phyloP scores from a whole-genome alignment of 2,113 vertebrate species.

The Himantopus leucocephalus region DNA sequence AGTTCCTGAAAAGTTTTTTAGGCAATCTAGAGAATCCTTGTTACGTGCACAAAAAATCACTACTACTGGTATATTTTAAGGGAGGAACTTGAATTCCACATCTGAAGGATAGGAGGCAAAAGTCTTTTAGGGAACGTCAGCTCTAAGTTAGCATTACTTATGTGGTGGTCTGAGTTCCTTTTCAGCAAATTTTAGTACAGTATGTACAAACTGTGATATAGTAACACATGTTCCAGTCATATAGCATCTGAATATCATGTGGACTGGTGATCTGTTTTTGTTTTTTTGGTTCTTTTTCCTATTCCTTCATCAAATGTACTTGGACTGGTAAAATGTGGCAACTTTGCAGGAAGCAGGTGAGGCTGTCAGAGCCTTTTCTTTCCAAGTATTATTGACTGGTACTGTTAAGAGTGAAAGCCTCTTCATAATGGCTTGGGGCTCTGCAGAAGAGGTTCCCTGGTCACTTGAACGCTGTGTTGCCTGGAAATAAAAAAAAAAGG shows the following conservation, averaged over 20 bases:
- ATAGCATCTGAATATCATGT: not conserved
- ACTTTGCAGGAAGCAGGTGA: not conserved
- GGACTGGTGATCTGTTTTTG: not conserved
- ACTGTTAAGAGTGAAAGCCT: not conserved
- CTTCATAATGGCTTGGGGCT: not conserved
- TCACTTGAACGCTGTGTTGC: not conserved
- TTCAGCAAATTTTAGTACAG: not conserved
- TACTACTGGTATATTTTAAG: not conserved
- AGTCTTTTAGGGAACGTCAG: not conserved
- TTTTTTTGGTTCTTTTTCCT: not conserved
- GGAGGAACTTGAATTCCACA: not conserved
- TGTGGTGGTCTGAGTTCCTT: not conserved
- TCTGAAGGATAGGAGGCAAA: not conserved
- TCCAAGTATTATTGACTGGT: not conserved
- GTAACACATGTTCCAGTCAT: not conserved
- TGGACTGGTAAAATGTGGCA: not conserved
- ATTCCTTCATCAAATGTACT: not conserved
- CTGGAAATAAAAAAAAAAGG: not conserved
- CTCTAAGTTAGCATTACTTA: not conserved
- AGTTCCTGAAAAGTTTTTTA: not conserved
- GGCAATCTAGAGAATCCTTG: not conserved
- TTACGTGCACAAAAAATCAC: not conserved
- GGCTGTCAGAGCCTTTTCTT: not conserved
- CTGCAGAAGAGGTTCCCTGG: not conserved
- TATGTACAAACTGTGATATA: not conserved